These are phyloP conservation scores for Troides aeacus DNA, from an alignment of 2,888 invertebrate genomes.

Conservation along the genomic window DNA sequence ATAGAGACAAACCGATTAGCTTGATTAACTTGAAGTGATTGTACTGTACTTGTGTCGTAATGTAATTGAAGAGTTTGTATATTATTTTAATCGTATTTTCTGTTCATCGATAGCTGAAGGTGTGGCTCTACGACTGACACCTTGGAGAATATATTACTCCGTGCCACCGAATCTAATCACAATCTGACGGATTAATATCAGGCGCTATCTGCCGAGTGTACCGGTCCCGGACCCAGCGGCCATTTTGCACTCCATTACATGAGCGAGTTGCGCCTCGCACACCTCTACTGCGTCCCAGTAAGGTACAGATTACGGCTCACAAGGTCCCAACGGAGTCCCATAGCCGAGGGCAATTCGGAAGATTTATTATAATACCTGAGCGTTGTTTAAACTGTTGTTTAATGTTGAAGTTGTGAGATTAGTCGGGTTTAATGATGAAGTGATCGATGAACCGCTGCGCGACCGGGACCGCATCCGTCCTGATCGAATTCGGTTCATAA, in stretches of 20 bases:
- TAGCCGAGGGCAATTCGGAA: slow-evolving; percentile 57
- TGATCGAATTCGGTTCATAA: slow-evolving; percentile 43
- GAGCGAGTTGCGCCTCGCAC: slow-evolving; percentile 29
- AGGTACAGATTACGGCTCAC: slow-evolving; percentile 34
- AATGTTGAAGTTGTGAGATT: slow-evolving; percentile 63
- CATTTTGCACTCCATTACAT: slow-evolving; percentile 54
- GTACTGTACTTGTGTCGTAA: too few relatives aligned
- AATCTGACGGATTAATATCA: slow-evolving; percentile 77
- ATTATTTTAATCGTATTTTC: too few relatives aligned
- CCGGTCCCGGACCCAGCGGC: slow-evolving; percentile 57
- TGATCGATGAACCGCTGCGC: slow-evolving; percentile 37
- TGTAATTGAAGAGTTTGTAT: too few relatives aligned
- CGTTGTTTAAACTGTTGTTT: slow-evolving; percentile 67
- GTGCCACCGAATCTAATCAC: slow-evolving; percentile 78
- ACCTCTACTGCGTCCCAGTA: slow-evolving; percentile 35
- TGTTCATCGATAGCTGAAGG: slow-evolving; percentile 12
- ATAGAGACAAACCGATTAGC: too few relatives aligned
- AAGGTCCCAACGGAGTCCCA: slow-evolving; percentile 43
- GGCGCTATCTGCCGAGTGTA: slow-evolving; percentile 56
- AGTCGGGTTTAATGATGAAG: slow-evolving; percentile 40
- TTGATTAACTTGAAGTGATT: too few relatives aligned
- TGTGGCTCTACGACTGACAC: slow-evolving; percentile 53
- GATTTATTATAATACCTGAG: slow-evolving; percentile 74
- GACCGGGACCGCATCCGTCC: slow-evolving; percentile 34
- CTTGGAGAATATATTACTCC: slow-evolving; percentile 74